Percentiles rank a stretch among this genome's conserved stretches.
Conservation (phyloP, 1,140 invertebrate species). For the Colletes latitarsis region DNA sequence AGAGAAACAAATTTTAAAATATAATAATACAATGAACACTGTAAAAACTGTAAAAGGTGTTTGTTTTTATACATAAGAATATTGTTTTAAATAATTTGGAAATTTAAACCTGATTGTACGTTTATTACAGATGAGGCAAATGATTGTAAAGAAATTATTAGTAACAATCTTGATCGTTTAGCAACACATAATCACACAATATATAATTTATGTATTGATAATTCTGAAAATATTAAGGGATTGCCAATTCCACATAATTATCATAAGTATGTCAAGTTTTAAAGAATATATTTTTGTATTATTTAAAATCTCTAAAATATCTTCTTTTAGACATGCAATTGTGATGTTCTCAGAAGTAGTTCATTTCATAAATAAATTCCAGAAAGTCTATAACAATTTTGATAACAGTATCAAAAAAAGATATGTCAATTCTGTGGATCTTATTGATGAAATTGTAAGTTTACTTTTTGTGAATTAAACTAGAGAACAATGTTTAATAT, state of each 20-base stretch:
- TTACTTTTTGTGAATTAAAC: conserved; percentile 1
- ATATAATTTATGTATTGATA: conserved; percentile 55
- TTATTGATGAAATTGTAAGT: conserved; percentile 60
- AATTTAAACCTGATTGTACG: not conserved
- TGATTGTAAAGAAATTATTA: conserved; percentile 52
- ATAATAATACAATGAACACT: conserved; percentile 38
- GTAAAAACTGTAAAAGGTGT: conserved; percentile 42
- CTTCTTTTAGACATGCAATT: conserved; percentile 55
- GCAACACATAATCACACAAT: conserved; percentile 59
- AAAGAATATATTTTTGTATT: not conserved
- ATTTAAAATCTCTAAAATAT: not conserved
- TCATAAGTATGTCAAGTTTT: conserved; percentile 51
- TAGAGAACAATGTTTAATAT: not conserved
- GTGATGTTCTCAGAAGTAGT: conserved; percentile 54
- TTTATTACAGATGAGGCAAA: conserved; percentile 52
- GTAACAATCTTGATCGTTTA: conserved; percentile 58
- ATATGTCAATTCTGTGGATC: conserved; percentile 30
- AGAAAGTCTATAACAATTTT: conserved; percentile 27
- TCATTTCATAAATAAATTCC: conserved; percentile 59
- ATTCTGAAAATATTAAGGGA: conserved; percentile 49
- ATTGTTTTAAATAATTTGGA: conserved; percentile 13
- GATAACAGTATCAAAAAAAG: conserved; percentile 33
- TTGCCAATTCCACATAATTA: conserved; percentile 66
- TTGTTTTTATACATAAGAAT: not conserved
- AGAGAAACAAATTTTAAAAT: conserved; percentile 26